Evolutionary conservation across 2,797 vertebrate genomes (phyloP).

Genomic region (Amniataba percoides): DNA sequence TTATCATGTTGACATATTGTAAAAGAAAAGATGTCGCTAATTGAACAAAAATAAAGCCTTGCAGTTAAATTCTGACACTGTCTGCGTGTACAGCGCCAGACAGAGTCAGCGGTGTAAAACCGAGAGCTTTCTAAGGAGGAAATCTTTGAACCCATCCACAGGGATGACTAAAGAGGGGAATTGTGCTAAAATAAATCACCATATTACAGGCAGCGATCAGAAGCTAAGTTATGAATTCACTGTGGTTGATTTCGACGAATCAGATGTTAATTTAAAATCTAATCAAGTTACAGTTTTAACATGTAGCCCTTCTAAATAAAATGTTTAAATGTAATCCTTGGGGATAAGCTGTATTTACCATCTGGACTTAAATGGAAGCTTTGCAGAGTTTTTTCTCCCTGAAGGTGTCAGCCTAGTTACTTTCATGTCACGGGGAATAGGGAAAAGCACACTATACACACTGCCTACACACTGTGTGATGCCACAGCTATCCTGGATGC

Average conservation of each 20-base stretch:
- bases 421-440: conserved; percentile 35
- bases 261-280: conserved; percentile 37
- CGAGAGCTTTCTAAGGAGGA: not conserved
- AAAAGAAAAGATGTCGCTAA: conserved; percentile 49
- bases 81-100: not conserved
- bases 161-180: conserved; percentile 15
- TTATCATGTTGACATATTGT: conserved; percentile 65
- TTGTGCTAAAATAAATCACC: conserved; percentile 13
- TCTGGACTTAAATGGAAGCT: conserved; percentile 33
- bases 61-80: conserved; percentile 16
- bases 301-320: conserved; percentile 15
- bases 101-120: not conserved
- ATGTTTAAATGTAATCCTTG: not conserved
- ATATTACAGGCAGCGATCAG: conserved; percentile 14
- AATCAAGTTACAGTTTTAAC: conserved; percentile 32
- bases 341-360: conserved; percentile 24
- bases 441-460: conserved; percentile 31
- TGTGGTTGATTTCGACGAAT: not conserved
- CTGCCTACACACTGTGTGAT: conserved; percentile 38
- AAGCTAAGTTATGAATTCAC: conserved; percentile 21
- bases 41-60: conserved; percentile 37
- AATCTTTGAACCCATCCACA: conserved; percentile 6
- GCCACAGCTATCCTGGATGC: conserved; percentile 53
- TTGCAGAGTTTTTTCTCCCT: conserved; percentile 29
- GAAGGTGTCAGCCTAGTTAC: conserved; percentile 18